Base-by-base conservation (phyloP, 2,888 invertebrate species). In the Tetranychus piercei region DNA sequence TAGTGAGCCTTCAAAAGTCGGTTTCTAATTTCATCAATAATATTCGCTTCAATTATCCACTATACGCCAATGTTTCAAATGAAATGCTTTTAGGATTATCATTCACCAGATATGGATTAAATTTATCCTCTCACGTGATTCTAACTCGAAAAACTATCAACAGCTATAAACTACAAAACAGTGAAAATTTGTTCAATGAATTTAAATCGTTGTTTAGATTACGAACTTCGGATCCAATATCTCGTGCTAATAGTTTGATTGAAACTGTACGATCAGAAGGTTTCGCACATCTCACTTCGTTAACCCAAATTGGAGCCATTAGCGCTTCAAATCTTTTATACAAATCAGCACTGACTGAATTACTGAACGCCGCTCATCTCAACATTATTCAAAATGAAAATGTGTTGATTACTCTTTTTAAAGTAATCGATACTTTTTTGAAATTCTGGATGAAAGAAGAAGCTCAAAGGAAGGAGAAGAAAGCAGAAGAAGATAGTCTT, bases 401-500 rank as follows among this genome's bases (percentile, higher is more conserved):
- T 1, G 22, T 15, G 5, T 9, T 69, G 34, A 44, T 23, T 4
- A 43, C 71, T 71, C 71, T 44, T 18, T 44, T 71, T 11, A 15
- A 7, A 71, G 44, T 71, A 5, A 6, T 71, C 1, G 20, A 71
- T 9, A 44, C 43, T 43, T 76, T 72, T n/a, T 71, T 20, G 22
- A 72, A n/a, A n/a, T 74, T 11, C 74, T 74, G 72, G 74, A 43
- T 44, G 22, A 70, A 45, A 74, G 11, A 66, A 76, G 74, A 76
- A 73, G 77, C 45, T 20, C 76, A 55, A 22, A 67, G 34, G 66
- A 75, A 55, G 44, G 70, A 45, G 7, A 20, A 85, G 74, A 83
- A 86, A 69, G 86, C 86, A 74, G 91, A 91, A 79, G 88, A 90
- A 76, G 90, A 90, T 74, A 88, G 88, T 78, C 83, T 93, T 71